These are phyloP conservation scores for Xenopus laevis DNA, from an alignment of 2,113 vertebrate genomes.

Conservation along the genomic window DNA sequence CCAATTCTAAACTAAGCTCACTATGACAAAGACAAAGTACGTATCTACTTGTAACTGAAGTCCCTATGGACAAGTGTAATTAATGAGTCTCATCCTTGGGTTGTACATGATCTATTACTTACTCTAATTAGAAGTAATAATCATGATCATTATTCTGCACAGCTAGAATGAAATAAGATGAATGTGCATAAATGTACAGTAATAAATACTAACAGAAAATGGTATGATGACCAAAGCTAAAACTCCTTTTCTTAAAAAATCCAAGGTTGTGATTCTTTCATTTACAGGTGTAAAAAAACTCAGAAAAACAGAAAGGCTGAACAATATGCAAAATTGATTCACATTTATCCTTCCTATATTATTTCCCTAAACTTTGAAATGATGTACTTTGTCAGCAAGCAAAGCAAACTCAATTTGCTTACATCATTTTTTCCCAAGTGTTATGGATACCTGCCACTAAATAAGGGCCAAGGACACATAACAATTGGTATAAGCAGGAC, in stretches of 20 bases:
- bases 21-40: conserved; percentile 90
- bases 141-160: conserved; percentile 99
- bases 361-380: no score
- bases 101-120: conserved; percentile 99
- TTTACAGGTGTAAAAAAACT: conserved; percentile 5
- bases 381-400: no score
- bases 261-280: conserved; percentile 2
- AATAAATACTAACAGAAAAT: conserved; percentile 74
- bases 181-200: conserved; percentile 87
- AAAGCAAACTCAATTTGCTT: no score
- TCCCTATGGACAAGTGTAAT: conserved; percentile 90
- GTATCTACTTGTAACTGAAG: conserved; percentile 72
- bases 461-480: no score
- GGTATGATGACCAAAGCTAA: conserved; percentile 17
- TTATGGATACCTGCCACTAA: no score
- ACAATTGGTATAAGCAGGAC: no score
- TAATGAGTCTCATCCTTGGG: conserved; percentile 92
- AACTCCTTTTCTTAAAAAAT: not conserved
- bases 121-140: conserved; percentile 99
- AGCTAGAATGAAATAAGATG: conserved; percentile 88
- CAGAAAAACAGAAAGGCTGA: no score
- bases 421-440: no score
- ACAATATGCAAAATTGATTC: no score
- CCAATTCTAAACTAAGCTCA: conserved; percentile 66
- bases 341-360: no score